Evolutionary conservation across 2,113 vertebrate species (phyloP).

Genomic region (Phaethornis superciliosus): DNA sequence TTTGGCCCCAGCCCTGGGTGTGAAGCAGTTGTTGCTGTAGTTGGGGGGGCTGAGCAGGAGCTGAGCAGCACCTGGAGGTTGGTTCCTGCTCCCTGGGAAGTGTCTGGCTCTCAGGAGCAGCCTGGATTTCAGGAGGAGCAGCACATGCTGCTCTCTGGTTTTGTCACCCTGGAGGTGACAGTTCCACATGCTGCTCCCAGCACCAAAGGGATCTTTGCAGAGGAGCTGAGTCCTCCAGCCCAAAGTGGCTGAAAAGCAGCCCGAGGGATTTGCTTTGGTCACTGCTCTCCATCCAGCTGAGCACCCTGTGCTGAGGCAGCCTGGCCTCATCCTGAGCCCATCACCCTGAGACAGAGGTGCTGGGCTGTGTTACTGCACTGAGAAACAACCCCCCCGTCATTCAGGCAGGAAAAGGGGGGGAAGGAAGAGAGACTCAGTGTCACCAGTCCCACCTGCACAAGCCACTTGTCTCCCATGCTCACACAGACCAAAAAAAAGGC

Average conservation of each 20-base stretch:
- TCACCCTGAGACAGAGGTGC: fast-evolving
- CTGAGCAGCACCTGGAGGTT: fast-evolving
- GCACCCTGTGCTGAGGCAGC: background rate
- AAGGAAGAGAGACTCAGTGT: background rate
- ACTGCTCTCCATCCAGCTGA: fast-evolving
- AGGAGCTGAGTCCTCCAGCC: background rate
- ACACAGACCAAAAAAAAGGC: background rate
- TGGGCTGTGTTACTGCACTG: background rate
- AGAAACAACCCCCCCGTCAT: fast-evolving
- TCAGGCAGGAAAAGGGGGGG: background rate
- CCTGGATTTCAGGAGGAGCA: background rate
- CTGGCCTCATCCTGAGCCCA: background rate
- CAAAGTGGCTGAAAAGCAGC: fast-evolving
- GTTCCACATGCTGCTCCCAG: background rate
- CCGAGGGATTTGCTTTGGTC: fast-evolving
- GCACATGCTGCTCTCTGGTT: background rate
- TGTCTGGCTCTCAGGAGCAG: background rate
- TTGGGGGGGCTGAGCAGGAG: background rate
- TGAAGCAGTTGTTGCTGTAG: background rate
- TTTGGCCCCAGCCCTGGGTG: background rate
- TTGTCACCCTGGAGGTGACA: fast-evolving
- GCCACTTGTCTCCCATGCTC: background rate
- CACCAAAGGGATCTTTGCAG: background rate
- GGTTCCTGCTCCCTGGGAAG: background rate
- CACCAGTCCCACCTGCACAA: fast-evolving